Conservation (phyloP, 2,888 invertebrate genomes). For the Onthophagus sagittarius region DNA sequence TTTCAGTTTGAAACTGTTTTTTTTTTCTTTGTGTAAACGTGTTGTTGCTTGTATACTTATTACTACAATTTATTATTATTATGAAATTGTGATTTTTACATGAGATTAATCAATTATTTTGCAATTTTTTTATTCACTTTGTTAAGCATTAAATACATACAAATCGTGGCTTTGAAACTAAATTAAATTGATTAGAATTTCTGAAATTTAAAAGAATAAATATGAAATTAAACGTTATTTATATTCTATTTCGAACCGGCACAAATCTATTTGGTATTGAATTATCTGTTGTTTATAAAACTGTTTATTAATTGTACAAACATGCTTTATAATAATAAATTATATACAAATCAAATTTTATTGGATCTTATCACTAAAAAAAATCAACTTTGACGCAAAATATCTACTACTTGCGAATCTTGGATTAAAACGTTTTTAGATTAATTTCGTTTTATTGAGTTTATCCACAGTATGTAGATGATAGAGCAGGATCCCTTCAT, state of each 20-base stretch:
- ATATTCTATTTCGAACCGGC: neutral
- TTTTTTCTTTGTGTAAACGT: neutral
- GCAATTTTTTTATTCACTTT: neutral
- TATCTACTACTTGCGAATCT: no score
- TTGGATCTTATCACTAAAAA: neutral
- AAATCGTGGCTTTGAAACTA: neutral
- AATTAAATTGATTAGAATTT: no score
- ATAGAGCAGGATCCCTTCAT: no score
- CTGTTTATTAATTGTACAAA: conserved; percentile 12
- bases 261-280: conserved; percentile 4
- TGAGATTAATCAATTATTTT: neutral
- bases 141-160: neutral
- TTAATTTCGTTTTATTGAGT: no score
- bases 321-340: conserved; percentile 10
- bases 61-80: neutral
- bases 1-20: neutral
- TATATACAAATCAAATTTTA: neutral
- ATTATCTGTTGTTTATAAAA: conserved; percentile 7
- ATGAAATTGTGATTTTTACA: neutral
- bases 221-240: neutral
- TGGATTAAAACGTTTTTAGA: no score
- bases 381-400: no score
- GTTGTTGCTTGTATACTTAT: neutral
- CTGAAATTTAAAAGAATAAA: neutral
- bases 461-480: no score